Evolutionary conservation across 2,888 invertebrate genomes (phyloP).

Genomic region (Melinaea menophilus): DNA sequence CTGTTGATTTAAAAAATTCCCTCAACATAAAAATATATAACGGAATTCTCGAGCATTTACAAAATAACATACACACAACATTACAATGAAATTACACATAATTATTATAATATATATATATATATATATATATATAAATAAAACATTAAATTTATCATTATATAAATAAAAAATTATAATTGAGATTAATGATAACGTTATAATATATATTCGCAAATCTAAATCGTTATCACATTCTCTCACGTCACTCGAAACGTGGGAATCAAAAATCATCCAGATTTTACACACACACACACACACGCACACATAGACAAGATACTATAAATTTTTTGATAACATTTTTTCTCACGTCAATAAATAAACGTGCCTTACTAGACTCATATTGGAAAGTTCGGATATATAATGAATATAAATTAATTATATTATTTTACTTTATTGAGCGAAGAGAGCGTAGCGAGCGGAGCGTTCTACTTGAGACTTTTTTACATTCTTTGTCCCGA

Average conservation of each 20-base stretch:
- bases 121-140: too few species aligned
- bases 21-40: slow-evolving; percentile 13
- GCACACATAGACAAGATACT: slow-evolving; percentile 14
- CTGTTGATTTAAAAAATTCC: slow-evolving; percentile 27
- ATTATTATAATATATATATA: too few species aligned
- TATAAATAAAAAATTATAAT: slow-evolving; percentile 46
- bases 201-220: slow-evolving; percentile 40
- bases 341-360: slow-evolving; percentile 30
- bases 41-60: too few species aligned
- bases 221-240: slow-evolving; percentile 58
- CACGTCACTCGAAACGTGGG: slow-evolving; percentile 60
- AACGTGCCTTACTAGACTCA: slow-evolving; percentile 7
- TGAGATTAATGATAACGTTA: slow-evolving; percentile 41
- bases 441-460: too few species aligned
- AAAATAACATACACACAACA: too few species aligned
- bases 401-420: too few species aligned
- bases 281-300: slow-evolving; percentile 25
- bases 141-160: too few species aligned
- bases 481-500: too few species aligned
- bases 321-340: slow-evolving; percentile 42
- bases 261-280: slow-evolving; percentile 53
- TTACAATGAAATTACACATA: too few species aligned
- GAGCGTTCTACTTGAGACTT: too few species aligned
- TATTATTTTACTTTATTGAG: too few species aligned
- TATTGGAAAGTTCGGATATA: not conserved